These are phyloP conservation scores for Zaprionus taronus DNA, from an alignment of 1,140 invertebrate species.

Conservation along the genomic window DNA sequence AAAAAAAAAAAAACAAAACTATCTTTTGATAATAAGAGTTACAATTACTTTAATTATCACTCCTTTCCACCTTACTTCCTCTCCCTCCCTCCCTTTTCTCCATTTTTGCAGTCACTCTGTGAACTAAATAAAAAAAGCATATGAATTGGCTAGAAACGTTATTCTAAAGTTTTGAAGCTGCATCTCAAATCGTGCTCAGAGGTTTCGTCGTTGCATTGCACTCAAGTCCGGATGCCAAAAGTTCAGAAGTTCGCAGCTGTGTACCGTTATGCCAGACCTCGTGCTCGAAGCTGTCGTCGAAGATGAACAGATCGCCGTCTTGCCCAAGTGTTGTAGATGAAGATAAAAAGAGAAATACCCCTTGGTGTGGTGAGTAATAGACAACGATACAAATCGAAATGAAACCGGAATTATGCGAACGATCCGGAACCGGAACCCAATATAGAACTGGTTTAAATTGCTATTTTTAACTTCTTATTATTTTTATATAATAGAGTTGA, in stretches of 20 bases:
- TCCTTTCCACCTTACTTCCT: no score
- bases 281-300: conserved; percentile 97
- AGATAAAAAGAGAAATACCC: not conserved
- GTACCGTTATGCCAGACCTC: conserved; percentile 96
- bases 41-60: no score
- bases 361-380: conserved; percentile 3
- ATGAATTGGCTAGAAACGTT: conserved; percentile 14
- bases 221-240: conserved; percentile 94
- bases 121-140: conserved; percentile 49
- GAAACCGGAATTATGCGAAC: no score
- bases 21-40: no score
- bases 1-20: no score
- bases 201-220: conserved; percentile 43
- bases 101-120: conserved; percentile 16
- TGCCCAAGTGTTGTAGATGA: conserved; percentile 89
- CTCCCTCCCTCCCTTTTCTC: not conserved
- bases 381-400: not conserved
- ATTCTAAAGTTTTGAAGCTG: conserved; percentile 1
- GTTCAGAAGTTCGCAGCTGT: conserved; percentile 89
- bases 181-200: conserved; percentile 49
- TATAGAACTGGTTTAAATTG: no score
- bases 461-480: no score
- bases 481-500: no score
- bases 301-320: conserved; percentile 92
- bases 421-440: no score